Evolutionary conservation across 2,888 invertebrate species (phyloP).

Genomic region (Camptogramma bilineatum): DNA sequence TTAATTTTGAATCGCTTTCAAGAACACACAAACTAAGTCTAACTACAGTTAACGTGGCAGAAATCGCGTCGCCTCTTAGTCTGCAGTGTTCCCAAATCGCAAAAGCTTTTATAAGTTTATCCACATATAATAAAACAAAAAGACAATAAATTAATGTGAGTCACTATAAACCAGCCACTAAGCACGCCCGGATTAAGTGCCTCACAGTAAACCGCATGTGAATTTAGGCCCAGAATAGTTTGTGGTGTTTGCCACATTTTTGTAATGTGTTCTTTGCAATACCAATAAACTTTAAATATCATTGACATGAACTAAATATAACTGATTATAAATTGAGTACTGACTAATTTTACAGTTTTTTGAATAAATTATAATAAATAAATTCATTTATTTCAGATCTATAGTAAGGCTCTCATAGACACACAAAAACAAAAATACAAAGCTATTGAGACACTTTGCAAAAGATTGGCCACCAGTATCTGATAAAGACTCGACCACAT

Average conservation of each 20-base stretch:
- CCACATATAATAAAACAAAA: constrained; percentile 63
- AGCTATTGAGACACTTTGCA: no score
- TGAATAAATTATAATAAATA: no score
- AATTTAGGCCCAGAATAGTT: constrained; percentile 60
- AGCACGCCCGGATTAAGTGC: constrained; percentile 66
- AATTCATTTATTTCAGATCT: no score
- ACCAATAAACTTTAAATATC: no score
- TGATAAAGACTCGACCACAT: no score
- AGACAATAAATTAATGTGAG: constrained; percentile 73
- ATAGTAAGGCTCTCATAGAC: no score
- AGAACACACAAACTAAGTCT: constrained; percentile 22
- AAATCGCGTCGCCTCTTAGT: constrained; percentile 36
- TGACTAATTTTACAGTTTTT: no score
- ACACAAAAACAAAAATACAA: no score
- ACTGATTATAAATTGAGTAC: no score
- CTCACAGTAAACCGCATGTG: constrained; percentile 64
- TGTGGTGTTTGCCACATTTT: constrained; percentile 52
- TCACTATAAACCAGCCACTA: constrained; percentile 61
- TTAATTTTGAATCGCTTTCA: constrained; percentile 12
- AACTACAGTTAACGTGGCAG: constrained; percentile 27
- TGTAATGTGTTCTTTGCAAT: not conserved
- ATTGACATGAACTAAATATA: no score
- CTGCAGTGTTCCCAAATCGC: constrained; percentile 48
- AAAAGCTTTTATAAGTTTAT: constrained; percentile 62
- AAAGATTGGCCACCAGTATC: no score